Base-by-base conservation (phyloP, 1,140 invertebrate species). In the Lucilia cuprina region DNA sequence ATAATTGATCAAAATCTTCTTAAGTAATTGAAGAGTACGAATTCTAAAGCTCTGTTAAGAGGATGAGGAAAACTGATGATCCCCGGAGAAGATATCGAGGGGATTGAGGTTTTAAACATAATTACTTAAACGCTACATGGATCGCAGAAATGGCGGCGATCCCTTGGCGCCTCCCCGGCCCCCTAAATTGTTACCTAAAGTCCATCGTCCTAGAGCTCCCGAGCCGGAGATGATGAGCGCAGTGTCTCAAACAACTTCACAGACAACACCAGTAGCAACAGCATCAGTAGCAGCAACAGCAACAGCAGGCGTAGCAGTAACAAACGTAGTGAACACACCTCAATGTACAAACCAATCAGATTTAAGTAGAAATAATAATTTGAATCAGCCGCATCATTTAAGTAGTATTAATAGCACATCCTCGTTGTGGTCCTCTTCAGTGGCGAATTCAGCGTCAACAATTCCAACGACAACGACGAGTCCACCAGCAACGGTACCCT, bases 141-240 rank as follows among this genome's bases (percentile, higher is more conserved):
- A 88, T 92, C 91, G 92, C 91, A 93, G 92, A 91, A 92, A 93
- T 93, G 93, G 93, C 92, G 94, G 93, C 93, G 93, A 94, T 92
- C 93, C 92, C 92, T 92, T 93, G 93, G 93, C 92, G 92, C 92
- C 92, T 92, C 93, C 92, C 91, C 92, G 92, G 92, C 93, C 92
- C 92, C 92, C 92, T 89, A 93, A 93, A 92, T 92, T 93, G 88
- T 91, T 93, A 92, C 93, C 93, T 91, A 93, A 93, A 90, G 93
- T 93, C 89, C 94, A 94, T 92, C 91, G 93, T 88, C 92, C 92
- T 87, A 91, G 92, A 90, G 92, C 90, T 86, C 90, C 90, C 86
- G 90, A 91, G 88, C 90, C 92, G 89, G 90, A 91, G 86, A 91
- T 89, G 88, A 91, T 92, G 87, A 89, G 86, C 85, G 13, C 74